Base-by-base conservation (phyloP, 2,888 invertebrate species). In the Rhamnusium bicolor region DNA sequence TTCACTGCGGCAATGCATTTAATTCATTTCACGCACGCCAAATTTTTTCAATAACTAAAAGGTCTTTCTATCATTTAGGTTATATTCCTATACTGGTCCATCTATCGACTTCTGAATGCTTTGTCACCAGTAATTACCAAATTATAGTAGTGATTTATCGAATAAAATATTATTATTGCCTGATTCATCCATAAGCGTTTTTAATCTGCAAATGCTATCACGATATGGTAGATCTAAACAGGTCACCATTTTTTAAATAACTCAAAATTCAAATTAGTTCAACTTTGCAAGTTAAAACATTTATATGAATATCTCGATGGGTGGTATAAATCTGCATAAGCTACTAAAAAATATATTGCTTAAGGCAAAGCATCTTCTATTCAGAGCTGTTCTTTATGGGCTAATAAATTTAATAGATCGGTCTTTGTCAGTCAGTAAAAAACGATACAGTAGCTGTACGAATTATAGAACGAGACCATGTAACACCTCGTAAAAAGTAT, bases 391-490 rank as follows among this genome's bases (percentile, higher is more conserved):
- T 69, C 63, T 72, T 72, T 72, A 72, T 72, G 69, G 32, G 21
- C 58, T 56, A 54, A 72, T 72, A 72, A 72, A 72, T 72, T 69
- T 58, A 54, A 54, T 63, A 47, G 63, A 69, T 56, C 62, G 63
- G 56, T 63, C 63, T 56, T 54, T 62, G 72, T 72, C 68, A 54
- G 29, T 46, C 63, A 49, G n/a, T 19, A 24, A 65, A 56, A 56
- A 32, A 14, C 32, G 54, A 68, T 27, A 62, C 68, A 46, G 72
- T 27, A 68, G 62, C 72, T 8, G 12, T 53, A 46, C 46, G 47
- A 49, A 65, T n/a, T 47, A 71, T 60, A 49, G 65, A 56, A 63
- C 60, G 29, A 10, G 70, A 46, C 27, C 21, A 18, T 68, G 49
- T 54, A 47, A 27, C 70, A 70, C 71, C 60, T 60, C 58, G 29